A percentile compares a stretch with the other conserved stretches of the same genome.
phyloP scores from a whole-genome alignment of 2,888 invertebrate genomes.

The Terebella lapidaria region DNA sequence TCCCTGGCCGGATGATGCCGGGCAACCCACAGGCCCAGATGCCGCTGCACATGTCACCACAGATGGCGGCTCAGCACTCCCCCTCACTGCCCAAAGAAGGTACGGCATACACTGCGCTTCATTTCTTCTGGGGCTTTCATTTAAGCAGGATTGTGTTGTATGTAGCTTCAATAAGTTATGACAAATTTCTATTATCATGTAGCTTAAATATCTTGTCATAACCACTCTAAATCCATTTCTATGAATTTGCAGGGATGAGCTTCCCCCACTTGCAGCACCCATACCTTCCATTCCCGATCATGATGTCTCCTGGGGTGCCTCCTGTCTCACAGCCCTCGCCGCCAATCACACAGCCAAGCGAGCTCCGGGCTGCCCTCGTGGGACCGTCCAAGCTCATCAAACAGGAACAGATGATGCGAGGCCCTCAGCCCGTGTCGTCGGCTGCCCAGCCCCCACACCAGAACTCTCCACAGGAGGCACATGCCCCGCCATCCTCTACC shows the following conservation, averaged over 20 bases:
- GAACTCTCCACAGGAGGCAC: conserved; percentile 6
- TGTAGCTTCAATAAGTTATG: too few species aligned
- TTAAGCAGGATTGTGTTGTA: too few species aligned
- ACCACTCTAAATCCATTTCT: too few species aligned
- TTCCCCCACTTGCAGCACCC: not conserved
- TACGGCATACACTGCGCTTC: too few species aligned
- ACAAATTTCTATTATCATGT: too few species aligned
- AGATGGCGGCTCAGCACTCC: not conserved
- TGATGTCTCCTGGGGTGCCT: conserved; percentile 5
- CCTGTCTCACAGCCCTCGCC: conserved; percentile 1
- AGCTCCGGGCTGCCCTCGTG: conserved; percentile 28
- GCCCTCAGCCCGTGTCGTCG: conserved; percentile 27
- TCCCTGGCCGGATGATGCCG: not conserved
- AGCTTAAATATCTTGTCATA: too few species aligned
- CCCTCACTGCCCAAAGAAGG: not conserved
- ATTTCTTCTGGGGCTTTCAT: too few species aligned
- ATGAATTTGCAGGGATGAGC: too few species aligned
- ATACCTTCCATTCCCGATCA: conserved; percentile 1
- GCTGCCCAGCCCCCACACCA: conserved; percentile 14
- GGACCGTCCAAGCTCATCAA: conserved; percentile 27
- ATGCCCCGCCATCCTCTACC: conserved; percentile 6
- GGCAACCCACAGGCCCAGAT: not conserved
- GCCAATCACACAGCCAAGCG: conserved; percentile 14
- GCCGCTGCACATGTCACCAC: too few species aligned
- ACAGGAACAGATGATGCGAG: conserved; percentile 25